Evolutionary conservation across 2,888 invertebrate genomes (phyloP).

Genomic region (Biston betularia): DNA sequence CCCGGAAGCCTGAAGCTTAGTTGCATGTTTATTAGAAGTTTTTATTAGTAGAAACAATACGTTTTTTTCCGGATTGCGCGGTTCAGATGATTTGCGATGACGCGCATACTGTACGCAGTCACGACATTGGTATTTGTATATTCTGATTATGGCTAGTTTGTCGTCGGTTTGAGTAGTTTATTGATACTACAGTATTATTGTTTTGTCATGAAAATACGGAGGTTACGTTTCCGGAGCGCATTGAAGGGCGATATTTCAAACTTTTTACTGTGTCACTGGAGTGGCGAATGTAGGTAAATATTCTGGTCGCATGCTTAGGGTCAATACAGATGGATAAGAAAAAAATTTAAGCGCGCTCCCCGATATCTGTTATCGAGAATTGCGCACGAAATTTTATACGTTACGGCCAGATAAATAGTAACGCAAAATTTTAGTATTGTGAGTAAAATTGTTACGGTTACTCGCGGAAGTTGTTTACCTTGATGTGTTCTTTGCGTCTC

Average conservation of each 20-base stretch:
- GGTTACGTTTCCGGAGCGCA: conserved; percentile 32
- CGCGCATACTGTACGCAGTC: conserved; percentile 68
- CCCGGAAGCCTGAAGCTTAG: conserved; percentile 85
- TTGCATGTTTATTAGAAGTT: conserved; percentile 86
- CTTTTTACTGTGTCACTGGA: conserved; percentile 45
- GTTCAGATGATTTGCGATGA: conserved; percentile 72
- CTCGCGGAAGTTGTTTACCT: conserved; percentile 10
- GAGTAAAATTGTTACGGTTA: conserved; percentile 10
- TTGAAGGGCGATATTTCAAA: conserved; percentile 36
- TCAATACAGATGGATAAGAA: conserved; percentile 19
- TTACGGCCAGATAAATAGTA: conserved; percentile 15
- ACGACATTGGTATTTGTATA: conserved; percentile 67
- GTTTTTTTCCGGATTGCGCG: conserved; percentile 63
- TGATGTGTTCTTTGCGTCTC: conserved; percentile 1
- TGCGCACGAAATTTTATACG: conserved; percentile 13
- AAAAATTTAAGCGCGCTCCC: conserved; percentile 23
- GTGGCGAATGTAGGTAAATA: conserved; percentile 36
- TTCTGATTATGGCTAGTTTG: conserved; percentile 50
- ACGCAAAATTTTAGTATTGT: conserved; percentile 15
- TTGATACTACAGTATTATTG: conserved; percentile 46
- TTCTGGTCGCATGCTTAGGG: conserved; percentile 25
- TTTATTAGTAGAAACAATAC: conserved; percentile 85
- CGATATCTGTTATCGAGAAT: conserved; percentile 12
- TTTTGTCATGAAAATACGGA: conserved; percentile 42
- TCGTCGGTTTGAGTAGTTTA: conserved; percentile 48